Evolutionary conservation across 1,140 invertebrate species (phyloP).

Genomic region (Trigoniulus corallinus): DNA sequence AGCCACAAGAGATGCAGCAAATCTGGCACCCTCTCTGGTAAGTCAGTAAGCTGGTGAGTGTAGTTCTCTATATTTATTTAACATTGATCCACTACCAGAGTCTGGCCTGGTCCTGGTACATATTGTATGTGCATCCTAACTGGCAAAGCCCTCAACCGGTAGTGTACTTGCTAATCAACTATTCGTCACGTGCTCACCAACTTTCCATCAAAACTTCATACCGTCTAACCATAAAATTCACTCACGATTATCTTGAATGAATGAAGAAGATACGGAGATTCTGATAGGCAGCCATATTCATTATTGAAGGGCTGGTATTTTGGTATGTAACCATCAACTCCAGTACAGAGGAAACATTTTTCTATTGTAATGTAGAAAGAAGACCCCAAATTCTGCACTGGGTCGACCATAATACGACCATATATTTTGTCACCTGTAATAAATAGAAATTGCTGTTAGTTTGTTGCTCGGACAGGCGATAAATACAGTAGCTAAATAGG

Average conservation of each 20-base stretch:
- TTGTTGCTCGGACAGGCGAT: no score
- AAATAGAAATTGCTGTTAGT: no score
- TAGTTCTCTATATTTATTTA: conserved; percentile 18
- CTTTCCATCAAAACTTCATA: no score
- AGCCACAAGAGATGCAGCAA: neutral
- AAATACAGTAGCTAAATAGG: no score
- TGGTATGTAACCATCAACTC: conserved; percentile 29
- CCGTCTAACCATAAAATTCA: no score
- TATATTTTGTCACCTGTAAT: conserved; percentile 24
- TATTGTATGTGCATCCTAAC: conserved; percentile 3
- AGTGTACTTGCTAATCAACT: no score
- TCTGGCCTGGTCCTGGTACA: neutral
- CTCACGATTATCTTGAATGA: conserved; percentile 26
- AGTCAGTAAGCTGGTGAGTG: no score
- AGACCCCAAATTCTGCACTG: conserved; percentile 21
- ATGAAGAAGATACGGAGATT: conserved; percentile 23
- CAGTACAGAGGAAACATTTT: conserved; percentile 30
- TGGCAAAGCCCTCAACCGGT: no score
- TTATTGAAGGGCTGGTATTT: conserved; percentile 25
- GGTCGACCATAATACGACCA: conserved; percentile 26
- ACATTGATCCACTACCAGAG: conserved; percentile 14
- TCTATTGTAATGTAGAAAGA: conserved; percentile 23
- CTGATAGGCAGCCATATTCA: conserved; percentile 26
- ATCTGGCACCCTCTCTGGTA: no score
- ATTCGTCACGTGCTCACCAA: no score